A percentile compares a stretch with the other conserved stretches of the same genome.
These are phyloP conservation scores for Dipodomys stephensi DNA, from an alignment of 2,113 vertebrate genomes.

Conservation along the genomic window DNA sequence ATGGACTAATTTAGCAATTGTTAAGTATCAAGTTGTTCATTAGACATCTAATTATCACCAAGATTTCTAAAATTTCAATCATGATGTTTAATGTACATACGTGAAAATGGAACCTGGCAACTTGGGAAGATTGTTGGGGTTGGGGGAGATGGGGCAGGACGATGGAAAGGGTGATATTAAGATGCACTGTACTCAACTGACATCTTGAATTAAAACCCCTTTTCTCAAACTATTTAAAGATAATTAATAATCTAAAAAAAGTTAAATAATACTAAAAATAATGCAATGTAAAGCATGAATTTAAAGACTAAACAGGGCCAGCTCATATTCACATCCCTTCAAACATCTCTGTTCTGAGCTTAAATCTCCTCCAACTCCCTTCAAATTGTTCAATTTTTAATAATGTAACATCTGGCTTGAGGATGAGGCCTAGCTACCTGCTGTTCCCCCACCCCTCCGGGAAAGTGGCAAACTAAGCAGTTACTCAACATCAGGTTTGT, in stretches of 20 bases:
- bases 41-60: not conserved
- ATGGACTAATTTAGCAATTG: not conserved
- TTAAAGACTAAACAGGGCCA: not conserved
- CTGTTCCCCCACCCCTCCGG: slow-evolving; percentile 51
- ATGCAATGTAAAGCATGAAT: not conserved
- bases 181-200: too few relatives aligned
- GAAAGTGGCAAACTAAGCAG: slow-evolving; percentile 67
- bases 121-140: too few relatives aligned
- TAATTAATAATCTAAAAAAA: not conserved
- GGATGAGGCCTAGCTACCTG: slow-evolving; percentile 61
- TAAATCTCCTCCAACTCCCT: slow-evolving; percentile 50
- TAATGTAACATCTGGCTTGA: slow-evolving; percentile 79
- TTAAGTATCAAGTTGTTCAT: not conserved
- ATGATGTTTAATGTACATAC: too few relatives aligned
- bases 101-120: too few relatives aligned
- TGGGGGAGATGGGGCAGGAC: too few relatives aligned
- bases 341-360: slow-evolving; percentile 34
- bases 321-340: not conserved
- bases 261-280: slow-evolving; percentile 6
- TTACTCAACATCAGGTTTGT: slow-evolving; percentile 69
- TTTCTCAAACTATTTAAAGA: too few relatives aligned
- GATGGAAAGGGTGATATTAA: too few relatives aligned
- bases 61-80: too few relatives aligned
- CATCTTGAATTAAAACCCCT: too few relatives aligned
- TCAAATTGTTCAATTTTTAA: slow-evolving; percentile 80